Base-by-base conservation (phyloP, 2,888 invertebrate genomes). In the Bedellia somnulentella region DNA sequence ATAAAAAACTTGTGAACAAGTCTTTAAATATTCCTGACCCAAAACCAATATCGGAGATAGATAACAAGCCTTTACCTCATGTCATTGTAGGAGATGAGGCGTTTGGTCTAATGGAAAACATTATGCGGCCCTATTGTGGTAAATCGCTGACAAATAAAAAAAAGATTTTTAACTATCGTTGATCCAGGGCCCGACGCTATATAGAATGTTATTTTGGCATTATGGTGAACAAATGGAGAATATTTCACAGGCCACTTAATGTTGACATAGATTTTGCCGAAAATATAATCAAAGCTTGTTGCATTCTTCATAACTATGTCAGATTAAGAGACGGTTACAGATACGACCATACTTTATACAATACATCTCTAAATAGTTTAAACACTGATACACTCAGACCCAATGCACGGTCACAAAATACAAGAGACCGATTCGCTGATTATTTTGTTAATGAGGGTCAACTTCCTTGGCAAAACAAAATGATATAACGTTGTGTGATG, bases 381-480 rank as follows among this genome's bases (percentile, higher is more conserved):
- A n/a, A n/a, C n/a, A n/a, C n/a, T 14, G 36, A 39, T 39, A 37
- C 40, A 28, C 36, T 38, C 38, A 39, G 40, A 36, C 37, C 34
- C 29, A 27, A 36, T 37, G 35, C 38, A 35, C 37, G 38, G 38
- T 38, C 38, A 33, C 35, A 37, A 30, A 40, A 40, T 35, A 42
- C 38, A 29, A 42, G 42, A 42, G 39, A 44, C 35, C 35, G 35
- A 40, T 41, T 36, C 30, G 41, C 42, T 39, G 31, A 38, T 39
- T 42, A 37, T 36, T 42, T 42, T 36, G 33, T 41, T 34, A 38
- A 37, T 29, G 37, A 40, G 26, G 41, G 40, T 21, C 37, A 36
- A 37, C 31, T 41, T 27, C 34, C 34, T 35, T 41, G 37, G 41
- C 39, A 41, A 42, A 35, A 41, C 35, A 40, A 33, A 37, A 41